Evolutionary conservation across 2,113 vertebrate genomes (phyloP).

Genomic region (Rutilus rutilus): DNA sequence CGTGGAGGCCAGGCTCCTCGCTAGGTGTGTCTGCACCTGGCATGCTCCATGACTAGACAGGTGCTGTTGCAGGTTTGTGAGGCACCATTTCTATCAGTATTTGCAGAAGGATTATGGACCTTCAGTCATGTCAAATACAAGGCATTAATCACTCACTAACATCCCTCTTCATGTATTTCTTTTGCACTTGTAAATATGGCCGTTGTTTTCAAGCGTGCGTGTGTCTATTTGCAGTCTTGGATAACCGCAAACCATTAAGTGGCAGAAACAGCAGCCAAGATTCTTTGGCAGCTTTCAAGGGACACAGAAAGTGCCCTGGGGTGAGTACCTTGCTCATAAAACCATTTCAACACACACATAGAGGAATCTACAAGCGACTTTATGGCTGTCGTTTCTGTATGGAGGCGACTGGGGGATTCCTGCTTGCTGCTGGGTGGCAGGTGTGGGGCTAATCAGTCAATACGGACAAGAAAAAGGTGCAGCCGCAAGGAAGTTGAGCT

Average conservation of each 20-base stretch:
- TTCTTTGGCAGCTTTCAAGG: constrained; percentile 83
- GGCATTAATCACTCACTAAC: constrained; percentile 64
- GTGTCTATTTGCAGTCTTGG: constrained; percentile 82
- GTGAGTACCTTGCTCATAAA: constrained; percentile 68
- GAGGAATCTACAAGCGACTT: constrained; percentile 58
- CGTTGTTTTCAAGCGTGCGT: constrained; percentile 64
- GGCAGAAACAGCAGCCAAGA: constrained; percentile 80
- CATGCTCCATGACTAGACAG: constrained; percentile 70
- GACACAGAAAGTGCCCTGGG: constrained; percentile 78
- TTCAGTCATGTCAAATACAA: constrained; percentile 70
- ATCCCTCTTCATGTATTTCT: constrained; percentile 30
- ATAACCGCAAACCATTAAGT: constrained; percentile 84
- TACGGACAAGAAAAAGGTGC: constrained; percentile 21
- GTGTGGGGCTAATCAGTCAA: constrained; percentile 77
- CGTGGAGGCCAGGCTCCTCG: constrained; percentile 40
- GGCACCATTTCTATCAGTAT: constrained; percentile 71
- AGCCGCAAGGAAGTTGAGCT: constrained; percentile 20
- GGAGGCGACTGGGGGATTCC: constrained; percentile 71
- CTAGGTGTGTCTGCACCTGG: constrained; percentile 70
- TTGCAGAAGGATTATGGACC: constrained; percentile 76
- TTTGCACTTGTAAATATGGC: neutral
- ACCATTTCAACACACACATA: constrained; percentile 37
- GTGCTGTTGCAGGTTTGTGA: constrained; percentile 71
- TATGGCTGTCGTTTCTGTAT: constrained; percentile 69
- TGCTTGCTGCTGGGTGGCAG: constrained; percentile 53